phyloP scores from a whole-genome alignment of 1,140 invertebrate species.

The Drosophila bocqueti region DNA sequence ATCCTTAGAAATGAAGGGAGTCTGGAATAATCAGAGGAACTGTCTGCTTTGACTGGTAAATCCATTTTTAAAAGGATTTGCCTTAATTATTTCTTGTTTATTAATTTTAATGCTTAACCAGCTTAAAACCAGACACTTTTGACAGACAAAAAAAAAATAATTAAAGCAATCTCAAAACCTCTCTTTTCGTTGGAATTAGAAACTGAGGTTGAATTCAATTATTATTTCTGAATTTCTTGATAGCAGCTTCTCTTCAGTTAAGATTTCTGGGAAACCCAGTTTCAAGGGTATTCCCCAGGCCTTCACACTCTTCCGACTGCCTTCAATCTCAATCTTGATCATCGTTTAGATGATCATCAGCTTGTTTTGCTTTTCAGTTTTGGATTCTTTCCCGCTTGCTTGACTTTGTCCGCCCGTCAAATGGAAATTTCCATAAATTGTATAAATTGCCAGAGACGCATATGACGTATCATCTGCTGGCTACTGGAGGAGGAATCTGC shows the following conservation, averaged over 20 bases:
- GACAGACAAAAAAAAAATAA: conserved; percentile 2
- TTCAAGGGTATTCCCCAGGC: conserved; percentile 23
- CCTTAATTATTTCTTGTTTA: too few species aligned
- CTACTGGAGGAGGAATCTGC: conserved; percentile 14
- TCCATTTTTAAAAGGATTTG: neutral
- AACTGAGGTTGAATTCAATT: conserved; percentile 12
- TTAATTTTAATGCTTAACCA: neutral
- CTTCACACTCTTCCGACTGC: conserved; percentile 1
- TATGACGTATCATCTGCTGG: conserved; percentile 35
- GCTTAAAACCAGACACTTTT: neutral
- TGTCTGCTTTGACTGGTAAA: neutral
- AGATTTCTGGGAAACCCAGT: conserved; percentile 22
- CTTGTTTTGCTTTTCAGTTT: conserved; percentile 7
- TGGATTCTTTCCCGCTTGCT: conserved; percentile 12
- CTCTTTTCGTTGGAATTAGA: neutral
- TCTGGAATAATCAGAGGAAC: neutral
- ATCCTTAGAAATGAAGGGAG: neutral
- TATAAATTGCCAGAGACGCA: conserved; percentile 35
- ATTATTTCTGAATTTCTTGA: conserved; percentile 18
- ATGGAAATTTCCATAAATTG: conserved; percentile 63
- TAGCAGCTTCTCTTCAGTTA: conserved; percentile 1
- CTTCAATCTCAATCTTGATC: conserved; percentile 21
- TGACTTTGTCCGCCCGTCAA: conserved; percentile 26
- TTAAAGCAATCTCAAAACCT: neutral
- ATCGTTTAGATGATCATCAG: conserved; percentile 25